Evolutionary conservation across 2,888 invertebrate species (phyloP).

Genomic region (Linyphia triangularis): DNA sequence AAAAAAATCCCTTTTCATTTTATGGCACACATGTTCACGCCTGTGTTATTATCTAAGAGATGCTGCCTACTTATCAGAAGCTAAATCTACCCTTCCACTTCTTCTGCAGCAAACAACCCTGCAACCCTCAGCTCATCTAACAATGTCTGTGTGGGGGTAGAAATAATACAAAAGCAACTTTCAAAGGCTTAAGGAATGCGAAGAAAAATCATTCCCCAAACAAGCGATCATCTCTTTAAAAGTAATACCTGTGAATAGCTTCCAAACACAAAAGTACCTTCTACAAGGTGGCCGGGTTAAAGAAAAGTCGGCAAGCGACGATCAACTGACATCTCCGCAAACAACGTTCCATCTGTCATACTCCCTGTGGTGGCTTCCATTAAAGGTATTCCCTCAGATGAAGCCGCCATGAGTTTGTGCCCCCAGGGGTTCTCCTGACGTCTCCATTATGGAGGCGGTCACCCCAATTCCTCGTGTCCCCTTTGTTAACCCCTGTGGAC

Average conservation of each 20-base stretch:
- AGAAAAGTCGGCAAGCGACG: constrained; percentile 17
- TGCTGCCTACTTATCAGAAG: background rate
- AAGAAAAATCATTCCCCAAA: constrained; percentile 4
- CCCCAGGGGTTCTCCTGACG: constrained; percentile 49
- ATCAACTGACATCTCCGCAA: constrained; percentile 57
- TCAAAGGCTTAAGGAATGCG: background rate
- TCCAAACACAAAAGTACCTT: background rate
- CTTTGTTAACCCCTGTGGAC: constrained; percentile 35
- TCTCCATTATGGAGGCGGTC: constrained; percentile 66
- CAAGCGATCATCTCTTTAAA: constrained; percentile 46
- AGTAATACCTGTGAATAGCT: constrained; percentile 17
- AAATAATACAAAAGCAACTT: background rate
- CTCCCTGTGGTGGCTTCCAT: constrained; percentile 48
- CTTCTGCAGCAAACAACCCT: background rate
- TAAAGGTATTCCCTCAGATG: constrained; percentile 36
- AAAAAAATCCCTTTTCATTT: background rate
- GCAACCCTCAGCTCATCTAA: background rate
- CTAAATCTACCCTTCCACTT: background rate
- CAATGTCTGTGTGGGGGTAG: background rate
- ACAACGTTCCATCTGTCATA: constrained; percentile 61
- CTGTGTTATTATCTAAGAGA: background rate
- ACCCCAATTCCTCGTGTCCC: constrained; percentile 29
- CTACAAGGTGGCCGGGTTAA: constrained; percentile 46
- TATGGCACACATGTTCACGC: background rate
- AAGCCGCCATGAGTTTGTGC: constrained; percentile 24